Evolutionary conservation across 2,888 invertebrate species (phyloP), one percentile per base, ranked within the genome.

Genomic region (Chloromyia formosa): DNA sequence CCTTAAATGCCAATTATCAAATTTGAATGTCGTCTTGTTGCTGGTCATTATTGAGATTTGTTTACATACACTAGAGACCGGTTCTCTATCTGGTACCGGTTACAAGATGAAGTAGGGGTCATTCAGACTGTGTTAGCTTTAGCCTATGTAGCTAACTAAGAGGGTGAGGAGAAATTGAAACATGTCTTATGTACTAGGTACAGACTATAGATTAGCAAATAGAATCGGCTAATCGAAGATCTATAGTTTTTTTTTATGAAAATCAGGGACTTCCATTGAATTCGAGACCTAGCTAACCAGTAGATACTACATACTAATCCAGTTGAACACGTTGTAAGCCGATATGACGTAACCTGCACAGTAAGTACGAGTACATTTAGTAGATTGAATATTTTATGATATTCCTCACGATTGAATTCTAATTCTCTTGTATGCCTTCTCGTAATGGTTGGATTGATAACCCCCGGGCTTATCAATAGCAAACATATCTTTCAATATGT

Each of bases 41-140:
- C 49, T 66, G 9, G 12, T 35, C 49, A 66, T 49, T 66, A 66
- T 66, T 20, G 45, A 66, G 66, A 66, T 66, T 66, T 66, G 66
- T 66, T 66, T 66, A 66, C 66, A 49, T 66, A 49, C 66, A 66
- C 49, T 49, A 66, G 18, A 66, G 66, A 66, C 66, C 66, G 66
- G 66, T 66, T 66, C 3, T 35, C 3, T 35, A 45, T 66, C 66
- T 49, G 45, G 66, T 66, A 66, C 49, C 66, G 45, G 42, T 20
- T 66, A 22, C 18, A 20, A n/a, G n/a, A n/a, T n/a, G 49, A 1
- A 22, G 22, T 7, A 66, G 45, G 18, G 66, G 18, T 35, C 27
- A 35, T 35, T 35, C 27, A 7, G 27, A 7, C 27, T 7, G 27
- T 4, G 27, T 4, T 35, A 35, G 27, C 27, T 35, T 35, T 35